Evolutionary conservation across 2,888 invertebrate species (phyloP), one percentile per base, ranked within the genome.

Genomic region (Emmelina monodactyla): DNA sequence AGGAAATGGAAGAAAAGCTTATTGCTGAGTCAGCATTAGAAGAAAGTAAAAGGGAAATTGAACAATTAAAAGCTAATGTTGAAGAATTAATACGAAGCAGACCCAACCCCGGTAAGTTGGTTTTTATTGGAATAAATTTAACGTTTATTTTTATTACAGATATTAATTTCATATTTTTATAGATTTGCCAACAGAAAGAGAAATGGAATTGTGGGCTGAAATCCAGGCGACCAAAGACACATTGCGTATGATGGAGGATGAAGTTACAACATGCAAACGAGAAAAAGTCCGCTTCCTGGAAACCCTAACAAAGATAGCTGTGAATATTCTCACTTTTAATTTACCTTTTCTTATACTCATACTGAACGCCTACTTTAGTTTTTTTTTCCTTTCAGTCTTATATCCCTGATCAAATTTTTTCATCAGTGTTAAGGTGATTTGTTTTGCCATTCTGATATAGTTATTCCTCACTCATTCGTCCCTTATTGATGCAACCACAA

Each of bases 241-340:
- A 22, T 55, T 79, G 33, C 61, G 65, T n/a, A 37, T 59, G 28
- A 58, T 66, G 9, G 79, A 79, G 50, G 78, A 79, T 1, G 78
- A 79, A 54, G 55, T 79, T 14, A 53, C 51, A 11, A 47, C 61
- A 16, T 66, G 62, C 47, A 78, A 68, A 57, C 52, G 59, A 39
- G 79, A 79, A 38, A 79, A 79, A 67, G 51, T 68, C 29, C 58
- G 63, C 37, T 79, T 78, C 52, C 50, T 79, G 54, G 79, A 79
- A 51, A 69, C 70, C 4, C 55, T 79, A 29, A 61, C 75, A 2
- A 79, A 76, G 48, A 71, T 71, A 40, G 50, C 70, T 49, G 78
- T 78, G 57, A 66, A 34, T 54, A 50, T 48, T 45, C 16, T 4
- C 14, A 28, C 7, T 33, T 22, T 19, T 31, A 30, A 14, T 40